phyloP scores from a whole-genome alignment of 2,113 vertebrate species.

The Campylomormyrus tamandua region DNA sequence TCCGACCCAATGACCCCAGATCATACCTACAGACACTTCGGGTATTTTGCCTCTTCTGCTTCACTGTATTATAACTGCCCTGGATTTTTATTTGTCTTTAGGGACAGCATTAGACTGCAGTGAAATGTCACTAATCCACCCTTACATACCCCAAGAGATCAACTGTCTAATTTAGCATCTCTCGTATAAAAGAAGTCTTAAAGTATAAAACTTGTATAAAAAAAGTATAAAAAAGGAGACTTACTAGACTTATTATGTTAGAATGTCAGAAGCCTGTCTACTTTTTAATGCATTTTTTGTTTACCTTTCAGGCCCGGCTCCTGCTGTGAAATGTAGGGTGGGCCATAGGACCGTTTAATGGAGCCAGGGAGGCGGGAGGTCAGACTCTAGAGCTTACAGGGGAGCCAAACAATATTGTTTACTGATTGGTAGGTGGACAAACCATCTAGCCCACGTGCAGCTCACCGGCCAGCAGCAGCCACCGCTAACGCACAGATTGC shows the following conservation, averaged over 20 bases:
- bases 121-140: neutral
- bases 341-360: neutral
- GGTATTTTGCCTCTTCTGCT: neutral
- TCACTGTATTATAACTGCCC: neutral
- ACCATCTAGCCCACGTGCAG: neutral
- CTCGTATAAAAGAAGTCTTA: neutral
- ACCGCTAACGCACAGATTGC: neutral
- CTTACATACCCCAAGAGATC: neutral
- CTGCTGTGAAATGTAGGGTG: neutral
- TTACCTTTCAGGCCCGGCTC: neutral
- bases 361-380: neutral
- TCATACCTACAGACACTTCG: neutral
- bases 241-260: neutral
- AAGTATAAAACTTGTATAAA: neutral
- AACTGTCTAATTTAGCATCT: neutral
- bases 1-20: neutral
- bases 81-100: neutral
- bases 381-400: neutral
- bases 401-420: neutral
- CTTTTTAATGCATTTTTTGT: neutral
- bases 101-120: neutral
- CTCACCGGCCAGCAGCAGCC: too few relatives aligned
- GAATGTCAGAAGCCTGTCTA: neutral
- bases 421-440: neutral
- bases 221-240: neutral